These are phyloP conservation scores for Pangasius larnaudii DNA, from an alignment of 2,797 vertebrate species.

Conservation along the genomic window DNA sequence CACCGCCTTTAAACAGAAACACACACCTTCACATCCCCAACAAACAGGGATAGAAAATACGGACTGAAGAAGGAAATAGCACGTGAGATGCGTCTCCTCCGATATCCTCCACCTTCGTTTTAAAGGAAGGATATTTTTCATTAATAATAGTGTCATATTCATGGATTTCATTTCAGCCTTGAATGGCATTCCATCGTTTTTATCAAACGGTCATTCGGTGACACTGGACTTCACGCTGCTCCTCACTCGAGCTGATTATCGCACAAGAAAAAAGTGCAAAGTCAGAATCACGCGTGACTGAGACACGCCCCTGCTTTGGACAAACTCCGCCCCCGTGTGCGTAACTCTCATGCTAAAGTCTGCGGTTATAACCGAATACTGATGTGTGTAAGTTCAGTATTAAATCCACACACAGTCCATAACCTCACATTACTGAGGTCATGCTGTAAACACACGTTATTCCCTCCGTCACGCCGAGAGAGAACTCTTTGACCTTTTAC, in stretches of 20 bases:
- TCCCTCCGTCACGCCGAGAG: constrained; percentile 7
- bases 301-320: not conserved
- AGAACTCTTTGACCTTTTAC: constrained; percentile 35
- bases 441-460: constrained; percentile 2
- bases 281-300: not conserved
- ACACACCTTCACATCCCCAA: not conserved
- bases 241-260: not conserved
- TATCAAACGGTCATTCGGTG: not conserved
- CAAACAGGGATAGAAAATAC: not conserved
- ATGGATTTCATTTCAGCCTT: not conserved
- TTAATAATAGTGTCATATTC: not conserved
- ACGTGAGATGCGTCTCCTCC: not conserved
- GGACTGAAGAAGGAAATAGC: not conserved
- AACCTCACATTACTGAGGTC: not conserved
- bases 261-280: not conserved
- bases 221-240: not conserved
- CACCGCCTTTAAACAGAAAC: not conserved
- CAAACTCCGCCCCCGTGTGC: not conserved
- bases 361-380: not conserved
- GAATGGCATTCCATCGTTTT: not conserved
- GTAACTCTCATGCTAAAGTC: not conserved
- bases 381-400: not conserved
- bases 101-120: not conserved
- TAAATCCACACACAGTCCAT: not conserved
- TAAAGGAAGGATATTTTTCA: not conserved